Evolutionary conservation across 2,113 vertebrate species (phyloP).

Genomic region (Lepus americanus): DNA sequence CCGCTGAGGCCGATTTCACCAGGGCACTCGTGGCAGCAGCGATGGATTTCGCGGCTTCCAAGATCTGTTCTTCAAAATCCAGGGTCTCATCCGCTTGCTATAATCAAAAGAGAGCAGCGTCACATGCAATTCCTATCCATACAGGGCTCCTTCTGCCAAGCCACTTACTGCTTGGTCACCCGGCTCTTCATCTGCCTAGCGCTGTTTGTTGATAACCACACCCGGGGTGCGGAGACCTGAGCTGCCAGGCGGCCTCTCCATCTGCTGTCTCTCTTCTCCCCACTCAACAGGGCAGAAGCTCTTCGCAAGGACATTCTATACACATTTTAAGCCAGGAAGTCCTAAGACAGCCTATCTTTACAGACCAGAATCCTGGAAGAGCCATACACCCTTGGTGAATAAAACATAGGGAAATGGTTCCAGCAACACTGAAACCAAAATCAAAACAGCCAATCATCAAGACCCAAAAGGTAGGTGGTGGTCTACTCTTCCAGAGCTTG

Average conservation of each 20-base stretch:
- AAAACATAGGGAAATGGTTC: not conserved
- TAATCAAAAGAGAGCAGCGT: constrained; percentile 86
- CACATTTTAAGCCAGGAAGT: not conserved
- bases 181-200: not conserved
- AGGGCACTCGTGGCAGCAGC: constrained; percentile 98
- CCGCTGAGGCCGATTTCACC: constrained; percentile 98
- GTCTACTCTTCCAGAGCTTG: not conserved
- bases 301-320: not conserved
- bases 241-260: not conserved
- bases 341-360: constrained; percentile 41
- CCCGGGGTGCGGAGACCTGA: not conserved
- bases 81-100: constrained; percentile 98
- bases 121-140: constrained; percentile 36
- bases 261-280: not conserved
- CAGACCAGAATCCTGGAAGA: constrained; percentile 15
- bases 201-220: not conserved
- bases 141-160: not conserved
- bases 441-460: constrained; percentile 15
- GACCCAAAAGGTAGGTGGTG: not conserved
- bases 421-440: not conserved
- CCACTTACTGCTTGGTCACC: constrained; percentile 38
- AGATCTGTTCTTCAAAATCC: constrained; percentile 99
- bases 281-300: not conserved
- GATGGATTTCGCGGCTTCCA: constrained; percentile 99
- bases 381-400: not conserved